Base-by-base conservation (phyloP, 2,888 invertebrate species). In the Lithosia quadra region DNA sequence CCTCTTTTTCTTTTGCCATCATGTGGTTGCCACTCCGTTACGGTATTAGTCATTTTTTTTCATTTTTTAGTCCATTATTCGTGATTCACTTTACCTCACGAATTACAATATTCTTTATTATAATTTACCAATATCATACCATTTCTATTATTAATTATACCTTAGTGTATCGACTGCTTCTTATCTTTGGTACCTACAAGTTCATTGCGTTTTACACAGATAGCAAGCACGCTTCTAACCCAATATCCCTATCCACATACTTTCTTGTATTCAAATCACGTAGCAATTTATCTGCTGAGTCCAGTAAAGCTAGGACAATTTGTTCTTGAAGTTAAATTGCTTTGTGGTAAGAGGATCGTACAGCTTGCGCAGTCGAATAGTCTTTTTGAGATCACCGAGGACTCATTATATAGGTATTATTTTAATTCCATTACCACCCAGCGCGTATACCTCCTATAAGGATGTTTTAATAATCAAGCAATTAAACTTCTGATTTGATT, bases 271-370 rank as follows among this genome's bases (percentile, higher is more conserved):
- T 60, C 55, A 36, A 36, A 63, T 34, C 22, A 63, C 18, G 21
- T 53, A 53, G 15, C 15, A 63, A 33, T 49, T 21, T 21, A 49
- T 63, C 10, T n/a, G 39, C 57, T 28, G 57, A 39, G n/a, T 56
- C 57, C 28, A 22, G 22, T 57, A 24, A 49, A 64, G 57, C 57
- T 28, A 9, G 28, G 55, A 55, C 28, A 24, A 57, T 43, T 57
- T 18, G 57, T 57, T 57, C 21, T 64, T 64, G 28, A 57, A 64
- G 24, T 63, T 55, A 63, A 63, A 63, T 63, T 63, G 63, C 22
- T 55, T 36, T 55, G 53, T 36, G 34, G 55, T 34, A 24, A 39
- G 53, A n/a, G 15, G n/a, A 65, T 61, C 57, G 39, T 56, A 28
- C 34, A 33, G 62, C 18, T 69, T 63, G 8, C 22, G 36, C 33